phyloP scores from a whole-genome alignment of 2,113 vertebrate species.

The Barbus barbus region DNA sequence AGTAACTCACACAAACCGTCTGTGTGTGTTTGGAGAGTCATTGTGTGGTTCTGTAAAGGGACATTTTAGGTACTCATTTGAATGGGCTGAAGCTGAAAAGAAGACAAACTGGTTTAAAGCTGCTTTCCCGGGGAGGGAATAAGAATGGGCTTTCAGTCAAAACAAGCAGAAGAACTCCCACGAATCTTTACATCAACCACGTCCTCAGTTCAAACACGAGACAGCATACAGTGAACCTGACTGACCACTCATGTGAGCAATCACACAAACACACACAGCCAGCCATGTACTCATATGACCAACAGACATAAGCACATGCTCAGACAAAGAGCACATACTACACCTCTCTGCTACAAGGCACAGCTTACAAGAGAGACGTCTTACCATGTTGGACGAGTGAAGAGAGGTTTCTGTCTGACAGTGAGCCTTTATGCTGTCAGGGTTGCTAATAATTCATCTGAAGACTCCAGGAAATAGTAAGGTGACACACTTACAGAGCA shows the following conservation, averaged over 20 bases:
- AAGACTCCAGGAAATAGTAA: constrained; percentile 29
- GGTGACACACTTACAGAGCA: neutral
- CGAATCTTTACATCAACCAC: neutral
- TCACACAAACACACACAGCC: no score
- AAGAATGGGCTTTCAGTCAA: neutral
- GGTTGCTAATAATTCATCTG: no score
- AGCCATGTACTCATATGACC: neutral
- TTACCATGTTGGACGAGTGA: constrained; percentile 28
- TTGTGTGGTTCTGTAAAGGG: neutral
- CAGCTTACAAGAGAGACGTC: neutral
- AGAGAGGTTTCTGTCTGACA: neutral
- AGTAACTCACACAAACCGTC: neutral
- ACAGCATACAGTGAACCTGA: no score
- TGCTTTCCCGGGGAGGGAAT: neutral
- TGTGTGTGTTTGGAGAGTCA: neutral
- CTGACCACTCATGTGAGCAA: no score
- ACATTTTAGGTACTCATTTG: neutral
- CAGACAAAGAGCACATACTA: no score
- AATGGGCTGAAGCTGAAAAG: neutral
- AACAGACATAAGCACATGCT: no score
- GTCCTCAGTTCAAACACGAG: neutral
- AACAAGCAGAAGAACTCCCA: neutral
- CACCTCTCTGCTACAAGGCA: no score
- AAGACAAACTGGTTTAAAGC: constrained; percentile 24
- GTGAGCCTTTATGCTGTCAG: no score